Evolutionary conservation across 2,113 vertebrate genomes (phyloP).

Genomic region (Bucco capensis): DNA sequence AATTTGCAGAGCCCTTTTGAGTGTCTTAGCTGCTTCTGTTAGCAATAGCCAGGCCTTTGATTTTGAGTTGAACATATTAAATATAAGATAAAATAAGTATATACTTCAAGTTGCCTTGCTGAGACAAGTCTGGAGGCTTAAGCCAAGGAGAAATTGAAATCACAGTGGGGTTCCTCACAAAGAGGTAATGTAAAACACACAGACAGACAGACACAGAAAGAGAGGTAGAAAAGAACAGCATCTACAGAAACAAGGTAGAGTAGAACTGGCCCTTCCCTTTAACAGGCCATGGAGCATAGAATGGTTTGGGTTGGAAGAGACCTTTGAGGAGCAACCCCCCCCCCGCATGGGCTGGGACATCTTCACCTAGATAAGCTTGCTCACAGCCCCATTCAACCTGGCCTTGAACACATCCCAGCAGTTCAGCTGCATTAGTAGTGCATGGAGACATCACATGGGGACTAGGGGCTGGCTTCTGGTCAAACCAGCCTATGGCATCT

Average conservation of each 20-base stretch:
- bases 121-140: background rate
- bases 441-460: background rate
- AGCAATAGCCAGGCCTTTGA: background rate
- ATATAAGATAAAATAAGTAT: background rate
- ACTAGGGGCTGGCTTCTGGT: background rate
- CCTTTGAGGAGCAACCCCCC: background rate
- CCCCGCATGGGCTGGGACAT: background rate
- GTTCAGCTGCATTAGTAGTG: background rate
- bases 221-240: background rate
- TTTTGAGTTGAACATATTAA: background rate
- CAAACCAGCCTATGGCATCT: background rate
- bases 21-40: background rate
- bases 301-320: background rate
- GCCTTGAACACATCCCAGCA: background rate
- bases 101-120: background rate
- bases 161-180: background rate
- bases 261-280: background rate
- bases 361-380: background rate
- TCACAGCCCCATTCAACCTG: background rate
- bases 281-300: background rate
- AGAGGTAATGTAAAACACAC: background rate
- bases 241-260: background rate
- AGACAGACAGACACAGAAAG: background rate
- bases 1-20: background rate
- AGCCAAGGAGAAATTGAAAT: background rate